These are phyloP conservation scores for Dichetophora obliterata DNA, from an alignment of 2,888 invertebrate species.

Conservation along the genomic window DNA sequence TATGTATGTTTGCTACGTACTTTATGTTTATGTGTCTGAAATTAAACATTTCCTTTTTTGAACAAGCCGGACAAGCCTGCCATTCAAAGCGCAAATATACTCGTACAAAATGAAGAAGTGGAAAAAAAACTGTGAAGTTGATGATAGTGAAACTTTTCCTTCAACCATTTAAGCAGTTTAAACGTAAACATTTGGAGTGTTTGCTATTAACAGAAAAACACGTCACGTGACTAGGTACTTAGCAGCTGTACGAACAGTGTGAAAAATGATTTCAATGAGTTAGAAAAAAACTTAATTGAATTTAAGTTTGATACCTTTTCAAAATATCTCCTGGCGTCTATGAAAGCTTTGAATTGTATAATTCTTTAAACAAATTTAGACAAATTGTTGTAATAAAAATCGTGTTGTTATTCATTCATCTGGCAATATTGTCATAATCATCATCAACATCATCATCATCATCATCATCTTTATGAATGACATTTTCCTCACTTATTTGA, in stretches of 20 bases:
- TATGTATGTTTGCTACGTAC: neutral
- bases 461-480: neutral
- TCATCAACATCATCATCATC: neutral
- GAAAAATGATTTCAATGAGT: neutral
- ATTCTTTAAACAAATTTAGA: no score
- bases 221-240: neutral
- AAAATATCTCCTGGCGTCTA: no score
- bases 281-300: no score
- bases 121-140: no score
- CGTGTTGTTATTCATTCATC: no score
- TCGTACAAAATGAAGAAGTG: no score
- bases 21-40: neutral
- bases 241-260: neutral
- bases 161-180: neutral
- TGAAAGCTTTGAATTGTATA: no score
- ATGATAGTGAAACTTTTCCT: constrained; percentile 45
- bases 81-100: neutral
- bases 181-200: neutral
- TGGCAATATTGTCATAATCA: neutral
- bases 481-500: neutral
- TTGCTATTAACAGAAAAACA: neutral
- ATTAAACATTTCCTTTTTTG: constrained; percentile 13
- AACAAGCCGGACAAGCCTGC: neutral
- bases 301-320: no score
- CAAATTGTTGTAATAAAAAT: no score